Conservation (phyloP, 2,888 invertebrate species). For the Gisinianus flammeolus region DNA sequence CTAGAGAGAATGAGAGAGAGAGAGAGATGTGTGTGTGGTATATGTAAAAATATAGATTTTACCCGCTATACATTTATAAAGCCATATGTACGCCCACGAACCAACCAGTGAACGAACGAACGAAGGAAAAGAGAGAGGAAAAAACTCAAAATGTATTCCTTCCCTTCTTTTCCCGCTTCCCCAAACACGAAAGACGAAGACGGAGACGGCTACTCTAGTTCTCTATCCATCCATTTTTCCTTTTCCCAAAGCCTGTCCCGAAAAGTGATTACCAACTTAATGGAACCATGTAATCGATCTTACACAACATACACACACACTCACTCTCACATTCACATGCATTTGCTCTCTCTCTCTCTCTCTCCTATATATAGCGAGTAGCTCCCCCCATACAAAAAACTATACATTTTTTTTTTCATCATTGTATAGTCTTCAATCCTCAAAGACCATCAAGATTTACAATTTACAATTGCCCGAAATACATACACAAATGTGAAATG, state of each 20-base stretch:
- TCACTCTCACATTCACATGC: conserved; percentile 10
- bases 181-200: not conserved
- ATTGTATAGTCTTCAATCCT: too few relatives aligned
- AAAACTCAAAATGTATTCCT: not conserved
- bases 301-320: conserved; percentile 27
- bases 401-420: too few relatives aligned
- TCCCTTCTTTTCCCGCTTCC: conserved; percentile 6
- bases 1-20: too few relatives aligned
- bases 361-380: too few relatives aligned
- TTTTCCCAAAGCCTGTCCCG: conserved; percentile 40
- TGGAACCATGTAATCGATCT: conserved; percentile 43
- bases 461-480: too few relatives aligned
- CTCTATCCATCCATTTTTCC: conserved; percentile 41
- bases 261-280: conserved; percentile 42
- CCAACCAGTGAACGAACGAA: not conserved
- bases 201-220: conserved; percentile 32
- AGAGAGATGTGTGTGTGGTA: not conserved
- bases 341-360: not conserved
- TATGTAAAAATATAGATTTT: not conserved
- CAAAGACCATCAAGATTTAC: too few relatives aligned
- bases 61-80: not conserved
- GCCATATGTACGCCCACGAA: not conserved
- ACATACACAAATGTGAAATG: too few relatives aligned
- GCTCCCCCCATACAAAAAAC: too few relatives aligned
- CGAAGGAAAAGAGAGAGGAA: not conserved